Evolutionary conservation across 2,113 vertebrate genomes (phyloP), one percentile per base, ranked within the genome.

Genomic region (Odontophorus gujanensis): DNA sequence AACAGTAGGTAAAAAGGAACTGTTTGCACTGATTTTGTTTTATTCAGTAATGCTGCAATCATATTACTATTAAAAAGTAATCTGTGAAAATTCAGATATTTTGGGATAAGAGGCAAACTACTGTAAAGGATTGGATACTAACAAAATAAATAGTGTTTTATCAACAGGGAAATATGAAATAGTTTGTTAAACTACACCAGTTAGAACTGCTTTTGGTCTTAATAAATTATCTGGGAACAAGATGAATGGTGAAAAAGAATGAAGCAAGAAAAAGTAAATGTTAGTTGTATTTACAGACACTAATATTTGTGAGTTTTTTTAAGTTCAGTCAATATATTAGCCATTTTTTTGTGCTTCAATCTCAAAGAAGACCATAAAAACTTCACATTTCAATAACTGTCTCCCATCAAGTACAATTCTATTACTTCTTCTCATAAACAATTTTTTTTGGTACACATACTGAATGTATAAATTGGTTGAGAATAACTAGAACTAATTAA

Each of bases 171-270:
- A 91, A 85, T 85, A 87, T 45, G 90, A 95, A 95, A 80, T 77
- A 74, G 42, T 67, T 76, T 87, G 48, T 55, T 74, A 90, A 95
- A 89, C 74, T 42, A 24, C 42, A 50, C 59, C 72, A 34, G 89
- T 95, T 85, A 83, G 26, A 55, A 85, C 76, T 62, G 36, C 10
- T 82, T 91, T 89, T 92, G 91, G 87, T 81, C 48, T 94, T 94
- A 66, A 90, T 92, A 94, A 94, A 93, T 92, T 85, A 88, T 84
- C 65, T 88, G 80, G 80, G 94, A 93, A 93, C 19, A 88, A 79
- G 55, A 77, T 77, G 76, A 96, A 92, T 74, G 77, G 38, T 24
- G 55, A 87, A 91, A 92, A 93, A 83, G 59, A 90, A 48, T 57
- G 36, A 85, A 94, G 53, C n/a, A 89, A 89, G 82, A 1, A 3